Conservation (phyloP, 2,888 invertebrate species). For the Pristionchus exspectatus region DNA sequence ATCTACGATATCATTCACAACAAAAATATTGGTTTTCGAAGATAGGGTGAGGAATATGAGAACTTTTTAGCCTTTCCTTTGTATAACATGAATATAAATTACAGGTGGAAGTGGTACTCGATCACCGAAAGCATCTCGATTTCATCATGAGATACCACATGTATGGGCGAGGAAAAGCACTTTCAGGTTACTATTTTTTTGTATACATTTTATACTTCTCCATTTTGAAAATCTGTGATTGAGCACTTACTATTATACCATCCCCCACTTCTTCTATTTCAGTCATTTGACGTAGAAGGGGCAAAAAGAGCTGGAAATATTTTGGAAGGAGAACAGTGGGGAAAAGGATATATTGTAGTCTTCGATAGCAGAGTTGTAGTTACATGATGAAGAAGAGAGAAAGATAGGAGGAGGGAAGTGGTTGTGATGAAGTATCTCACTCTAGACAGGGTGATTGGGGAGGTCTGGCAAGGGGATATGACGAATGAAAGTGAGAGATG, state of each 20-base stretch:
- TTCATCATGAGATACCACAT: constrained; percentile 57
- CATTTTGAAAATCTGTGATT: neutral
- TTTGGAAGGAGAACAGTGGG: neutral
- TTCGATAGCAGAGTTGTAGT: neutral
- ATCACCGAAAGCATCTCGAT: constrained; percentile 33
- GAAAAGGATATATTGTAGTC: neutral
- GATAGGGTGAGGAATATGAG: too few species aligned
- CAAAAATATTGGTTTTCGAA: neutral
- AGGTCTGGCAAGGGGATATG: neutral
- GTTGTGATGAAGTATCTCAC: neutral
- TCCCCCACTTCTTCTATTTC: neutral
- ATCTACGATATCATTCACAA: neutral
- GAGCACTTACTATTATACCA: neutral
- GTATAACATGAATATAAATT: neutral
- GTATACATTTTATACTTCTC: neutral
- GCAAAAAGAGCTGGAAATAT: constrained; percentile 12
- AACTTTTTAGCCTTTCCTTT: neutral
- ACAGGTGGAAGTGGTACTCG: constrained; percentile 37
- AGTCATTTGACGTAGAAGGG: neutral
- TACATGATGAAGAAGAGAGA: neutral
- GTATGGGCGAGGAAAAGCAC: constrained; percentile 49
- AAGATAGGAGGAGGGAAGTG: neutral
- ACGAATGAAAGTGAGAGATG: neutral
- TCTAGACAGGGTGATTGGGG: neutral
- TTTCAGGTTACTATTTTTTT: constrained; percentile 16